A percentile compares a stretch with the other conserved stretches of the same genome.
Evolutionary conservation across 2,888 invertebrate species (phyloP).

Genomic region (Lasioglossum pauxillum): DNA sequence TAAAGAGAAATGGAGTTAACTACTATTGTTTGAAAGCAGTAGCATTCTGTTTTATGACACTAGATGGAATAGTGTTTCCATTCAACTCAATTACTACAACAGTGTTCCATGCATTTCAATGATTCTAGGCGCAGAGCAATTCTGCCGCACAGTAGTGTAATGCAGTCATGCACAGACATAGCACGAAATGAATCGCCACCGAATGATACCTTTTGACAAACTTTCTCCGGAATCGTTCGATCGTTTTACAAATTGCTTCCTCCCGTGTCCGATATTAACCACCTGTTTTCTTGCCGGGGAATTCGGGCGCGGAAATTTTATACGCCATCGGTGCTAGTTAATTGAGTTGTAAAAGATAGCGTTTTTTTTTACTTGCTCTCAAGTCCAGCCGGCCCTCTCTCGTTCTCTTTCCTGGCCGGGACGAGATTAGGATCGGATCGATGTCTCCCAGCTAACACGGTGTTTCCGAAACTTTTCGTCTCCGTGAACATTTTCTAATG

Average conservation of each 20-base stretch:
- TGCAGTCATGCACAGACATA: neutral
- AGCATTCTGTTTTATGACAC: too few relatives aligned
- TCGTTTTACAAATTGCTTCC: neutral
- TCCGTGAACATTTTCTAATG: neutral
- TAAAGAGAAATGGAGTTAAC: neutral
- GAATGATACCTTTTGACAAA: neutral
- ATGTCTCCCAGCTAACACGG: neutral
- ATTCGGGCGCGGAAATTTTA: conserved; percentile 18
- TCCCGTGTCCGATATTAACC: neutral
- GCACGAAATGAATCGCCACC: neutral
- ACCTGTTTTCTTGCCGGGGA: neutral
- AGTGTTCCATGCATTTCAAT: too few relatives aligned
- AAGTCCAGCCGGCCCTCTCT: neutral
- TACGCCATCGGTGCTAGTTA: conserved; percentile 19
- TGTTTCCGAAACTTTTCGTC: neutral
- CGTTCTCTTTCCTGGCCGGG: neutral
- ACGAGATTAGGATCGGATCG: conserved; percentile 46
- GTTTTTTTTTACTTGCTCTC: conserved; percentile 10
- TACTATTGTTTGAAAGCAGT: neutral
- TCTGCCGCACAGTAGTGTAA: neutral
- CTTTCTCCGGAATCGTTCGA: neutral
- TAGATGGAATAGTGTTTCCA: too few relatives aligned
- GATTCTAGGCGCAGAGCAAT: neutral
- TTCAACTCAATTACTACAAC: too few relatives aligned
- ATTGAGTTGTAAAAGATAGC: conserved; percentile 54